These are phyloP conservation scores for Nephrotoma appendiculata DNA, from an alignment of 2,888 invertebrate species.

Conservation along the genomic window DNA sequence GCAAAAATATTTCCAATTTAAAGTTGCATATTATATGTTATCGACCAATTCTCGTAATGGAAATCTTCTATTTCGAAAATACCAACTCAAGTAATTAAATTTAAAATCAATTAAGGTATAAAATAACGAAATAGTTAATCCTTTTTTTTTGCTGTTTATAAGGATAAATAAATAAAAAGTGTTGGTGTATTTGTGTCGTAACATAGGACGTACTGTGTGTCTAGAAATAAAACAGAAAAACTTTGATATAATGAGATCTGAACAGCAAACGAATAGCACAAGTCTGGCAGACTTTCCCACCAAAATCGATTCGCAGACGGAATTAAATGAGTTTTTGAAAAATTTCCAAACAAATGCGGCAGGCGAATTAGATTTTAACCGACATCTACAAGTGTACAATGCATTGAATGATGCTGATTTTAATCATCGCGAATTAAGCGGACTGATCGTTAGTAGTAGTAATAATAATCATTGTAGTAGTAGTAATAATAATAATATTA, in stretches of 20 bases:
- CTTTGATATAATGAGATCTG: background rate
- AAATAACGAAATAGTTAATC: background rate
- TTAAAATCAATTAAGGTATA: background rate
- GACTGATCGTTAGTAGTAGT: background rate
- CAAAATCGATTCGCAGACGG: background rate
- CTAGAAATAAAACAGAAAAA: no score
- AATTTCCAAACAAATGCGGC: background rate
- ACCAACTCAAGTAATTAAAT: background rate
- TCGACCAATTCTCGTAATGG: background rate
- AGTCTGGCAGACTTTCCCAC: background rate
- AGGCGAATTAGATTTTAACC: background rate
- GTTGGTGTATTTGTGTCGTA: no score
- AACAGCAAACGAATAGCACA: background rate
- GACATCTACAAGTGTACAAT: background rate
- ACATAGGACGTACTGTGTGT: no score
- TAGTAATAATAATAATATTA: background rate
- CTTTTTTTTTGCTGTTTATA: background rate
- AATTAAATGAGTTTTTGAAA: slow-evolving; percentile 4
- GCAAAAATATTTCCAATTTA: background rate
- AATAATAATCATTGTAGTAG: background rate
- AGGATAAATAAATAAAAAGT: background rate
- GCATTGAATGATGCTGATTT: background rate
- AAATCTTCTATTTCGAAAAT: background rate
- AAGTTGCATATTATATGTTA: background rate
- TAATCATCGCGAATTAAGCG: background rate